Conservation (phyloP, 2,113 vertebrate genomes). For the Menura novaehollandiae region DNA sequence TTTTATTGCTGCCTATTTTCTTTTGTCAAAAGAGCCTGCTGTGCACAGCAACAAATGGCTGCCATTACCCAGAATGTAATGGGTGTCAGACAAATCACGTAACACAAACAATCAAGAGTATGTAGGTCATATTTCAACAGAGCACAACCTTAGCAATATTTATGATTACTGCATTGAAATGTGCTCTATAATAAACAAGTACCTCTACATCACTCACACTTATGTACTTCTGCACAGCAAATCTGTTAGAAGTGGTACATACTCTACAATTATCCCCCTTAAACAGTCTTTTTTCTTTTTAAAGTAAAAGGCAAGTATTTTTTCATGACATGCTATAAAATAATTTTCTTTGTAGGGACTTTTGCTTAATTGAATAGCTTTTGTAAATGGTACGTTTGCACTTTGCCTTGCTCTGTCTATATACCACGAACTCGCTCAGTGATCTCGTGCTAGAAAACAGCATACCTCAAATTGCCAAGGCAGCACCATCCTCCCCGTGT, state of each 20-base stretch:
- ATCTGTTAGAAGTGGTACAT: constrained; percentile 68
- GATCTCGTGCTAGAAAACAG: background rate
- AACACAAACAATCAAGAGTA: constrained; percentile 83
- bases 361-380: constrained; percentile 69
- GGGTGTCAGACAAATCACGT: constrained; percentile 88
- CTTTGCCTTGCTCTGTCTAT: background rate
- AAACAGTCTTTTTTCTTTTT: constrained; percentile 59
- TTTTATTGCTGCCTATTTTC: constrained; percentile 87
- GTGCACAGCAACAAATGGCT: constrained; percentile 90
- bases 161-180: constrained; percentile 88
- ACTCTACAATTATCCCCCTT: constrained; percentile 62
- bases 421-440: background rate
- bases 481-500: background rate
- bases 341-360: constrained; percentile 56
- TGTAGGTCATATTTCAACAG: constrained; percentile 85
- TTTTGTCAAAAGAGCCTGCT: constrained; percentile 85
- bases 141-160: constrained; percentile 83
- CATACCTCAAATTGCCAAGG: background rate
- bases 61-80: constrained; percentile 90
- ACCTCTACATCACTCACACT: constrained; percentile 83
- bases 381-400: constrained; percentile 13
- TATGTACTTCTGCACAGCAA: constrained; percentile 72
- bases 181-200: constrained; percentile 87
- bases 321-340: constrained; percentile 49
- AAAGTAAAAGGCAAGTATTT: constrained; percentile 65